These are phyloP conservation scores for Sebastes elongatus DNA, from an alignment of 2,797 vertebrate genomes.

Conservation along the genomic window DNA sequence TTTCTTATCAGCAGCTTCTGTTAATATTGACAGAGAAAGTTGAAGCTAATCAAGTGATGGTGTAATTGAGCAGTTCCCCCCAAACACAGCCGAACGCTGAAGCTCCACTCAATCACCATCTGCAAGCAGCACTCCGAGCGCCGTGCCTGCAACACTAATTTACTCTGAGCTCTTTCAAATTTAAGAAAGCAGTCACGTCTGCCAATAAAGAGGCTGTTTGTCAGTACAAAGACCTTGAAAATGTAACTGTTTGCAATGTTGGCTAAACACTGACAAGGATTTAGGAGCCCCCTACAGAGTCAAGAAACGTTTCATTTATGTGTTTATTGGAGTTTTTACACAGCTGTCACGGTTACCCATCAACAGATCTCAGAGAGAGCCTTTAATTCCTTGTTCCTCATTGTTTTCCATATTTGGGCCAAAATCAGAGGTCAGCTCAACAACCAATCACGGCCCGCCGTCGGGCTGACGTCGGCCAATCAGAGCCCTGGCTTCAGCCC, in stretches of 20 bases:
- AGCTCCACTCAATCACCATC: conserved; percentile 12
- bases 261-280: neutral
- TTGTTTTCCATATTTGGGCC: conserved; percentile 20
- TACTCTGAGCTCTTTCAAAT: neutral
- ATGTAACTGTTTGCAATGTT: neutral
- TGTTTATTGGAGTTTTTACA: neutral
- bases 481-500: neutral
- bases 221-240: neutral
- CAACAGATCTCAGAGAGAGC: neutral
- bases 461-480: neutral
- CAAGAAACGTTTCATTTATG: neutral
- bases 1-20: neutral
- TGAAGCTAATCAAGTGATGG: conserved; percentile 4
- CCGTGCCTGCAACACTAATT: neutral
- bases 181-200: conserved; percentile 3
- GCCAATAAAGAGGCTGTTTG: neutral
- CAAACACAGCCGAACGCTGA: neutral
- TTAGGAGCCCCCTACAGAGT: neutral
- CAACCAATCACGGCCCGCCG: neutral
- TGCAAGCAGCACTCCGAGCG: conserved; percentile 1
- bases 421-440: conserved; percentile 5
- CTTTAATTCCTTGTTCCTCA: conserved; percentile 12
- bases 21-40: neutral
- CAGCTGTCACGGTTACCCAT: neutral
- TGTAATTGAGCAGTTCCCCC: conserved; percentile 4